Percentiles rank a stretch among this genome's conserved stretches.
phyloP scores from a whole-genome alignment of 2,113 vertebrate genomes.

The Macheiramphus alcinus region DNA sequence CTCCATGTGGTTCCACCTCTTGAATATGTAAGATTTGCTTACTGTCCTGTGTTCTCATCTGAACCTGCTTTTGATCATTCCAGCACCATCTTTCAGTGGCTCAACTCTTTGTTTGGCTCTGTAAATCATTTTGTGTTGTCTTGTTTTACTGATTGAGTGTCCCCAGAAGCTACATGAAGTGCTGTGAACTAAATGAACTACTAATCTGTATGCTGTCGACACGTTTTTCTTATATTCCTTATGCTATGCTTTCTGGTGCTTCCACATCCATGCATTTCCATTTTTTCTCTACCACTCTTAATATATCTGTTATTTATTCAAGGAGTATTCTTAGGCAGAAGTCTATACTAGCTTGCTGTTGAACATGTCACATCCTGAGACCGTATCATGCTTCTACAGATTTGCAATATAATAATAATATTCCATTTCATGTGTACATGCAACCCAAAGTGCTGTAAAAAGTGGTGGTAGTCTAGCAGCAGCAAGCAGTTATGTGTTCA shows the following conservation, averaged over 20 bases:
- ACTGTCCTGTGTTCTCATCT: background rate
- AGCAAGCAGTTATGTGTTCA: background rate
- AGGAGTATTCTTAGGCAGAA: background rate
- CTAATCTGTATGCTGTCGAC: background rate
- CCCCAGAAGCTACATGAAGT: background rate
- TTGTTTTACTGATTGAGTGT: background rate
- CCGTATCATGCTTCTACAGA: background rate
- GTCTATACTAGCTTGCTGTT: background rate
- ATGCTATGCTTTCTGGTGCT: background rate
- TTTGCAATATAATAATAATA: background rate
- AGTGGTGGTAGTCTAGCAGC: background rate
- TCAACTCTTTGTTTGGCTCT: background rate
- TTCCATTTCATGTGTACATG: background rate
- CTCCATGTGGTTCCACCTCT: background rate
- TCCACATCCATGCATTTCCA: background rate
- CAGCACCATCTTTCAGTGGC: background rate
- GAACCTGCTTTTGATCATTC: background rate
- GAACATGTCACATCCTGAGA: background rate
- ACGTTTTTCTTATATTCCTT: background rate
- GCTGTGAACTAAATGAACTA: background rate
- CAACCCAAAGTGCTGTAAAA: background rate
- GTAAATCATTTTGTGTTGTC: background rate
- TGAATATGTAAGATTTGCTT: background rate
- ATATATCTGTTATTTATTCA: background rate
- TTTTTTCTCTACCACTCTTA: background rate